Conservation (phyloP, 2,113 vertebrate species). For the Setophaga coronata region DNA sequence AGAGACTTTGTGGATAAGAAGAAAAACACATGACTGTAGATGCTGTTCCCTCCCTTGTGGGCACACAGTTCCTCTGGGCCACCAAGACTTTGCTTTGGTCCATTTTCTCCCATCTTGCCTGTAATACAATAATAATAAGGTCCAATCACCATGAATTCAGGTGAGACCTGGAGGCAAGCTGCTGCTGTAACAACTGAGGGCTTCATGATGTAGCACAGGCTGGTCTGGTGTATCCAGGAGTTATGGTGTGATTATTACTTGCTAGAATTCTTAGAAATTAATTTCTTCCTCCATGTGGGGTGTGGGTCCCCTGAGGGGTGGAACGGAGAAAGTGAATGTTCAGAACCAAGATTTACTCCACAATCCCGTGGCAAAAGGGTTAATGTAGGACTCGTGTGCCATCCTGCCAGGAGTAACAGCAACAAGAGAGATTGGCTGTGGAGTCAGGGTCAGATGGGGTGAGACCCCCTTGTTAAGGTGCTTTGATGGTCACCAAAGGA, state of each 20-base stretch:
- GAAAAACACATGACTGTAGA: rapidly evolving
- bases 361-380: neutral
- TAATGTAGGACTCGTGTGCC: neutral
- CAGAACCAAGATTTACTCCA: neutral
- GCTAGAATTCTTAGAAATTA: neutral
- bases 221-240: neutral
- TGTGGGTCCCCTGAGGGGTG: neutral
- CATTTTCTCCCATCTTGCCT: neutral
- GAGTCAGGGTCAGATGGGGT: neutral
- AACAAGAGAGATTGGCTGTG: rapidly evolving
- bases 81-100: rapidly evolving
- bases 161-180: neutral
- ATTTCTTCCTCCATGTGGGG: neutral
- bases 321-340: neutral
- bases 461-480: neutral
- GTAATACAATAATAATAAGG: too few species aligned
- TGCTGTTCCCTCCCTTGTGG: neutral
- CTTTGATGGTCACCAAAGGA: neutral
- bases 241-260: neutral
- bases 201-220: neutral
- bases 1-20: neutral
- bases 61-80: rapidly evolving
- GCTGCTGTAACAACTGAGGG: neutral
- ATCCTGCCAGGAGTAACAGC: neutral
- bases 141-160: neutral